phyloP scores from a whole-genome alignment of 2,113 vertebrate species.

The Ancistrus triradiatus region DNA sequence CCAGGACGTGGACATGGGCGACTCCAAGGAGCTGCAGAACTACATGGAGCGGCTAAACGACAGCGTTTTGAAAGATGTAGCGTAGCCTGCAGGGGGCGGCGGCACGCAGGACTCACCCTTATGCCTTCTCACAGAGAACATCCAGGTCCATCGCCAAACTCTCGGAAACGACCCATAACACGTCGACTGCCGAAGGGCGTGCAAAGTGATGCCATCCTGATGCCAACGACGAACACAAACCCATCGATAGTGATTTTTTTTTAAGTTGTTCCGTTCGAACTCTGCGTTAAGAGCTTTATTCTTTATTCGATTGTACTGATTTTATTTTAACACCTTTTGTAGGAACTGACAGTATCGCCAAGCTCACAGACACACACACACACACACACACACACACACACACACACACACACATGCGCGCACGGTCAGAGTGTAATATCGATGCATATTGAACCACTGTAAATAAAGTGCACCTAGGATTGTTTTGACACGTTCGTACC shows the following conservation, averaged over 20 bases:
- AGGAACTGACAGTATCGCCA: constrained; percentile 27
- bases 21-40: constrained; percentile 77
- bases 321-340: constrained; percentile 58
- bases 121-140: constrained; percentile 66
- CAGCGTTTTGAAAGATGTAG: constrained; percentile 68
- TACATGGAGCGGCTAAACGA: constrained; percentile 84
- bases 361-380: constrained; percentile 21
- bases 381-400: constrained; percentile 10
- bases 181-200: no score
- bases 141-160: constrained; percentile 3
- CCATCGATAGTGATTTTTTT: no score
- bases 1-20: constrained; percentile 75
- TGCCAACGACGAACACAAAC: no score
- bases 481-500: constrained; percentile 54
- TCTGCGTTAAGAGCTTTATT: no score
- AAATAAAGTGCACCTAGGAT: constrained; percentile 81
- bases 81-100: constrained; percentile 48
- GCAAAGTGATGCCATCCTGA: no score
- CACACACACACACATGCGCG: constrained; percentile 20
- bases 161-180: no score
- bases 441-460: constrained; percentile 62
- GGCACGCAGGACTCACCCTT: constrained; percentile 68
- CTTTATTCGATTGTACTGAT: constrained; percentile 37
- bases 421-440: constrained; percentile 65
- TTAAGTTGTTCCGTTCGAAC: no score